phyloP scores from a whole-genome alignment of 2,888 invertebrate species.

The Idaea aversata region DNA sequence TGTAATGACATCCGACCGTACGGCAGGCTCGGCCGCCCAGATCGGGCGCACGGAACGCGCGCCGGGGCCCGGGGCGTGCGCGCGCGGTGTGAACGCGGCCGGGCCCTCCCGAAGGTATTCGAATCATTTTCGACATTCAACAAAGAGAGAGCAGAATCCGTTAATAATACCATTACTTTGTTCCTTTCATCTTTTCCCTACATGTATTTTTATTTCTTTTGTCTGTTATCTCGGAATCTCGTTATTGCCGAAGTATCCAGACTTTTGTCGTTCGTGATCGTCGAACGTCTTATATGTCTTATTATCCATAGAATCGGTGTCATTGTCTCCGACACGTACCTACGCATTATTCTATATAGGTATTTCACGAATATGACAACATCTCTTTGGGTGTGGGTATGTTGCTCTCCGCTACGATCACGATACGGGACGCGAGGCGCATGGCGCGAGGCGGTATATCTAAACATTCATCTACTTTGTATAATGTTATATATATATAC shows the following conservation, averaged over 20 bases:
- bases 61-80: too few species aligned
- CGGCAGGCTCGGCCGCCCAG: background rate
- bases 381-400: background rate
- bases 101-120: slow-evolving; percentile 12
- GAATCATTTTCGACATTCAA: slow-evolving; percentile 11
- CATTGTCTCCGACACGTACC: slow-evolving; percentile 5
- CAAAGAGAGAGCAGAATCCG: slow-evolving; percentile 14
- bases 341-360: slow-evolving; percentile 17
- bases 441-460: too few species aligned
- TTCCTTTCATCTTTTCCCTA: slow-evolving; percentile 19
- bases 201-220: slow-evolving; percentile 11
- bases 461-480: too few species aligned
- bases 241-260: background rate
- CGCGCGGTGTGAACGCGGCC: background rate
- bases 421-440: too few species aligned
- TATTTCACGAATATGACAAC: slow-evolving; percentile 7
- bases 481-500: too few species aligned
- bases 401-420: too few species aligned
- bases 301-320: slow-evolving; percentile 1
- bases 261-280: slow-evolving; percentile 9
- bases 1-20: background rate
- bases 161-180: slow-evolving; percentile 24
- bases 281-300: slow-evolving; percentile 10
- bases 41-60: too few species aligned
- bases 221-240: slow-evolving; percentile 5